phyloP scores from a whole-genome alignment of 2,113 vertebrate species.

The Channa maculata region DNA sequence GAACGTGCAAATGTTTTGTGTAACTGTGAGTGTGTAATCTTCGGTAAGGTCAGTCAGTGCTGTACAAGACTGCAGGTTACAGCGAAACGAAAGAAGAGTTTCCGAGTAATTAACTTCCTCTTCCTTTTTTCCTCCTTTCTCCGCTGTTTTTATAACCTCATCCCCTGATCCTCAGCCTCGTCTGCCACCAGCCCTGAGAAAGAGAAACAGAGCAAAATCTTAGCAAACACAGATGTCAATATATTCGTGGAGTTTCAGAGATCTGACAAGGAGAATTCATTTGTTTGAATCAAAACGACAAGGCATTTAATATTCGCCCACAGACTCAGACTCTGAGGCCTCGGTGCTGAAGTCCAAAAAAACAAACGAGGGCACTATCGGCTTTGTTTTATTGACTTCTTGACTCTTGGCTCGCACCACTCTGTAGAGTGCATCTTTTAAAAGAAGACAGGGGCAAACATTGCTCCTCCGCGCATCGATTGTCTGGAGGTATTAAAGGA shows the following conservation, averaged over 20 bases:
- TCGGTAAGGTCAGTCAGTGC: slow-evolving; percentile 42
- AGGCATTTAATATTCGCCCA: slow-evolving; percentile 48
- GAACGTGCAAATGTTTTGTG: slow-evolving; percentile 33
- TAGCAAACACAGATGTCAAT: slow-evolving; percentile 51
- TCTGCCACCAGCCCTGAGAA: slow-evolving; percentile 72
- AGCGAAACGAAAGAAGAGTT: slow-evolving; percentile 31
- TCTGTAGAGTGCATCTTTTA: slow-evolving; percentile 67
- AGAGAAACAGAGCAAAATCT: slow-evolving; percentile 41
- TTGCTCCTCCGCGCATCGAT: slow-evolving; percentile 61
- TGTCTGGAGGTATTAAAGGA: slow-evolving; percentile 71
- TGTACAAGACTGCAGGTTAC: slow-evolving; percentile 23
- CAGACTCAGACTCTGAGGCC: slow-evolving; percentile 41
- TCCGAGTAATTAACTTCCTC: slow-evolving; percentile 39
- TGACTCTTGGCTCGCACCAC: slow-evolving; percentile 54
- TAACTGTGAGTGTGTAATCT: slow-evolving; percentile 52
- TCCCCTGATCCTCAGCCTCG: slow-evolving; percentile 61
- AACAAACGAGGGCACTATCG: slow-evolving; percentile 48
- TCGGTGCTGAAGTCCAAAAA: slow-evolving; percentile 33
- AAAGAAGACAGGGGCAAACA: slow-evolving; percentile 68
- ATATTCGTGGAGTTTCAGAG: slow-evolving; percentile 19
- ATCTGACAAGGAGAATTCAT: slow-evolving; percentile 46
- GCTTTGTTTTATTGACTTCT: slow-evolving; percentile 74
- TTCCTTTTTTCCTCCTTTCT: slow-evolving; percentile 40
- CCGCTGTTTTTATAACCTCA: slow-evolving; percentile 76
- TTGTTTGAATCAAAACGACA: slow-evolving; percentile 46